Evolutionary conservation across 1,140 invertebrate species (phyloP), one percentile per base, ranked within the genome.

Genomic region (Xylocopa sonorina): DNA sequence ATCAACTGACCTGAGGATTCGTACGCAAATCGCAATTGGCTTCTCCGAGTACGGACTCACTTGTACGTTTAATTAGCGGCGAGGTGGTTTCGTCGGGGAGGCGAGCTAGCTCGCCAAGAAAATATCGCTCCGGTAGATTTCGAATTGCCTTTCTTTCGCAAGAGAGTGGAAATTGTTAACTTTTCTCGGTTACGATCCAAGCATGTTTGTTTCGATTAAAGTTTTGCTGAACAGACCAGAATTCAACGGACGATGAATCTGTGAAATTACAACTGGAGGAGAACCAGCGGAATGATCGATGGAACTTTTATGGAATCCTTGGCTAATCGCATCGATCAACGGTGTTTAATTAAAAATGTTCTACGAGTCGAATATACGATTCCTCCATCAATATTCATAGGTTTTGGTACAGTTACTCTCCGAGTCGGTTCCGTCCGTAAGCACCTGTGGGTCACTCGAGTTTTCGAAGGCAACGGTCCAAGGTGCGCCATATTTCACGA

Each of bases 1-100:
- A 91, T 91, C 89, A 87, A 86, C 78, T 82, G 67, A 82, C 86
- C 75, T 75, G 50, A 53, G 84, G 88, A 89, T 90, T 89, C 86
- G 86, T 90, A 90, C 86, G 87, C 86, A 89, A 90, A 90, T 83
- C 53, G 80, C 74, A 66, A 82, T 89, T 82, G 81, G 76, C 72
- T 87, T 86, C 86, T 64, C 76, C 68, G 62, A 69, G 81, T 60
- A 73, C 74, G 58, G 75, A 48, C 32, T 62, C 43, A 34, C 21
- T n/a, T n/a, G n/a, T n/a, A n/a, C n/a, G n/a, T n/a, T n/a, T n/a
- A 34, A 34, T 58, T 58, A n/a, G 27, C 34, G 75, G 53, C 80
- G 84, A 82, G 77, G 64, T 1, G 32, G 18, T 5, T 9, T 32
- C 24, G 7, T 38, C 38, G 38, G 38, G n/a, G n/a, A n/a, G n/a